Evolutionary conservation across 2,113 vertebrate species (phyloP).

Genomic region (Vimba vimba): DNA sequence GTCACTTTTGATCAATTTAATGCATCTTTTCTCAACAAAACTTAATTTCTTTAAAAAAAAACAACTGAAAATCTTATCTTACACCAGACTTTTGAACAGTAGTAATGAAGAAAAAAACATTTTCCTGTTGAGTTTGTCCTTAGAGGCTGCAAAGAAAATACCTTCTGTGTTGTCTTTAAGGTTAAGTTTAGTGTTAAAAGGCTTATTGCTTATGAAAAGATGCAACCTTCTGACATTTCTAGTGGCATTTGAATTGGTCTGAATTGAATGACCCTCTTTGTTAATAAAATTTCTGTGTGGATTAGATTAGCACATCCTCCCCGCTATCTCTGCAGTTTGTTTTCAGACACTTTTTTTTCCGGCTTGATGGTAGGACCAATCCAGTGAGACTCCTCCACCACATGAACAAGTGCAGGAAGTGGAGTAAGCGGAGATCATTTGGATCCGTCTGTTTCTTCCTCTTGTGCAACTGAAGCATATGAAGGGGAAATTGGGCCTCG

Average conservation of each 20-base stretch:
- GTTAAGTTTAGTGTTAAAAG: not conserved
- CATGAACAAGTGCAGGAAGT: slow-evolving; percentile 42
- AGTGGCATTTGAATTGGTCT: not conserved
- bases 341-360: not conserved
- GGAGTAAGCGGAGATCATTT: slow-evolving; percentile 46
- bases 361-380: not conserved
- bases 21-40: not conserved
- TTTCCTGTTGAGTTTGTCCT: not conserved
- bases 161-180: not conserved
- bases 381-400: not conserved
- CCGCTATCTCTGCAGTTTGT: not conserved
- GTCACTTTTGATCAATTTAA: not conserved
- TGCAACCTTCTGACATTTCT: not conserved
- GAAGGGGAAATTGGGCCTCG: slow-evolving; percentile 45
- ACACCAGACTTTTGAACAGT: not conserved
- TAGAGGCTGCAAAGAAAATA: not conserved
- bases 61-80: not conserved
- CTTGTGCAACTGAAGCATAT: slow-evolving; percentile 3
- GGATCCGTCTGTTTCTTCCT: slow-evolving; percentile 36
- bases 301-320: slow-evolving; percentile 18
- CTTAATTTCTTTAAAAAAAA: too few species aligned
- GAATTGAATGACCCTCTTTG: not conserved
- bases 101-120: not conserved
- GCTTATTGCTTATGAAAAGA: not conserved
- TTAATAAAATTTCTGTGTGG: not conserved